Evolutionary conservation across 2,888 invertebrate genomes (phyloP), one percentile per base, ranked within the genome.

Genomic region (Acrobasis suavella): DNA sequence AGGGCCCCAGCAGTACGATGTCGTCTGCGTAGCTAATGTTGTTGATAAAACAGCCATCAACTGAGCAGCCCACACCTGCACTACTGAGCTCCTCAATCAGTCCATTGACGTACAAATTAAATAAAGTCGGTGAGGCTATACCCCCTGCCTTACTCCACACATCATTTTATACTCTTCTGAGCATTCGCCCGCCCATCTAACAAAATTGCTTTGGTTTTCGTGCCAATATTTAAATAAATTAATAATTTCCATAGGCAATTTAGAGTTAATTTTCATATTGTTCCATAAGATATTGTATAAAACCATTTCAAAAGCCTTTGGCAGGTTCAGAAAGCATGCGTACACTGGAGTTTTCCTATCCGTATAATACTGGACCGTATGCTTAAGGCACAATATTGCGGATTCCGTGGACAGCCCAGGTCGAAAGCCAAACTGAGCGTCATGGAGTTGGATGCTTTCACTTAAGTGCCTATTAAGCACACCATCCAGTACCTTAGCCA

Each of bases 281-380:
- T 38, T 14, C 65, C 65, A 65, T 10, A 65, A 54, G 37, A 63
- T 55, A 37, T 58, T 51, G 46, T 65, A 65, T 12, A 22, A 16
- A 46, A 65, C 63, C 39, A 63, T 46, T 42, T 65, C 63, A 63
- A 65, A 65, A 10, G 65, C 63, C 39, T 38, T 38, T n/a, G 58
- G 49, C 49, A 61, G 50, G 16, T 65, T 60, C 1, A 65, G 58
- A 39, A 65, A 63, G 50, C 63, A 65, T 15, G 62, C 62, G 17
- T 50, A 55, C 9, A 65, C 61, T 9, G 65, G 63, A 1, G 63
- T 65, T 12, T 62, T 55, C 16, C 62, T 54, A 0, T 46, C 52
- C 16, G 62, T 56, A 16, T 64, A 64, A 42, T 62, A 64, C 22
- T 42, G 50, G 9, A 64, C 62, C 38, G 64, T 62, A 32, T 65